A percentile compares a stretch with the other conserved stretches of the same genome.
Conservation (phyloP, 2,888 invertebrate genomes). For the Sarcophaga carnaria region DNA sequence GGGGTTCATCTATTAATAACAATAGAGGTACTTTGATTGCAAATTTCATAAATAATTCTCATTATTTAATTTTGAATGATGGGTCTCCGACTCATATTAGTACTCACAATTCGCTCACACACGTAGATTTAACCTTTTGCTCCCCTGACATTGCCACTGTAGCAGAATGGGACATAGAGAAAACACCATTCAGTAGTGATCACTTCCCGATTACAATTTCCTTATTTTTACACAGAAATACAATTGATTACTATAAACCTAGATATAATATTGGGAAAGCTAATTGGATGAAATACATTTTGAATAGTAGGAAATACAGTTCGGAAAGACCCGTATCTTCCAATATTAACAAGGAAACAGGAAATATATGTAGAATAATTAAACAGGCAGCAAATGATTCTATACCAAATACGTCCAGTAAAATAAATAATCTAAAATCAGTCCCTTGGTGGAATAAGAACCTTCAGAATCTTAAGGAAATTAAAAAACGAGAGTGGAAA, state of each 20-base stretch:
- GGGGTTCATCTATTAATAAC: background rate
- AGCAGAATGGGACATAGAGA: slow-evolving; percentile 6
- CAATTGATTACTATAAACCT: background rate
- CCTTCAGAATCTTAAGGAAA: background rate
- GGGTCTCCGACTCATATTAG: slow-evolving; percentile 11
- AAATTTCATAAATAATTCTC: slow-evolving; percentile 15
- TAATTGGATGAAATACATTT: background rate
- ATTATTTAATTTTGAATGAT: slow-evolving; percentile 8
- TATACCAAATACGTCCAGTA: background rate
- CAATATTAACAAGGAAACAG: background rate
- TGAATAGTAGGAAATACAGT: background rate
- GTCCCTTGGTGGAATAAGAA: slow-evolving; percentile 8
- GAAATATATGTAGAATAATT: slow-evolving; percentile 8
- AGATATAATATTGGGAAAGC: background rate
- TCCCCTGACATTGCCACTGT: background rate
- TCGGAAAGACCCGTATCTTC: background rate
- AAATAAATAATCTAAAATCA: background rate
- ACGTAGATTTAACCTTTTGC: background rate
- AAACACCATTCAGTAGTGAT: slow-evolving; percentile 4
- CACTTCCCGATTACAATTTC: background rate
- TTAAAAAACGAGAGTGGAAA: background rate
- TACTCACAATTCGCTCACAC: slow-evolving; percentile 1
- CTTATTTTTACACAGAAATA: background rate
- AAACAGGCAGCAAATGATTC: background rate
- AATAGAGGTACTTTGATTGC: background rate